A percentile compares a stretch with the other conserved stretches of the same genome.
Conservation (phyloP, 2,888 invertebrate species). For the Drosophila paranaensis region DNA sequence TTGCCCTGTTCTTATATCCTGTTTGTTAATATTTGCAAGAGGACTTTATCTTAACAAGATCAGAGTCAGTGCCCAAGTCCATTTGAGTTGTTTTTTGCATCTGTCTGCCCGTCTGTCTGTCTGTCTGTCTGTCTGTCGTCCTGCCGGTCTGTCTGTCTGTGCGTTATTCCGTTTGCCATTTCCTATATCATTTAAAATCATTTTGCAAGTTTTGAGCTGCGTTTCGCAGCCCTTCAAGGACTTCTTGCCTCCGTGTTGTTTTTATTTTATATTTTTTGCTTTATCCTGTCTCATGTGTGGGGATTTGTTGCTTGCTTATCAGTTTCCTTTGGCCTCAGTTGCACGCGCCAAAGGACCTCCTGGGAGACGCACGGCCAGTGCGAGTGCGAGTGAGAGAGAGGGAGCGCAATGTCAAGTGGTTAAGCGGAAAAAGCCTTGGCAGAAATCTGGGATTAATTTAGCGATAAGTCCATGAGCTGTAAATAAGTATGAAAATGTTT, state of each 20-base stretch:
- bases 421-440: slow-evolving; percentile 23
- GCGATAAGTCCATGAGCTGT: slow-evolving; percentile 35
- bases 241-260: not conserved
- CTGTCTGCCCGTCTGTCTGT: not conserved
- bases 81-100: slow-evolving; percentile 11
- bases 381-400: not conserved
- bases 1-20: slow-evolving; percentile 5
- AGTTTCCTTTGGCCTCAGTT: slow-evolving; percentile 38
- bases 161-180: slow-evolving; percentile 33
- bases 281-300: slow-evolving; percentile 44
- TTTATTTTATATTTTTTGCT: slow-evolving; percentile 21
- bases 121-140: not conserved
- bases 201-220: slow-evolving; percentile 66
- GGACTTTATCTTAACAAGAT: slow-evolving; percentile 68
- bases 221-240: slow-evolving; percentile 32
- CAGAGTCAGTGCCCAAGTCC: slow-evolving; percentile 30
- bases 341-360: slow-evolving; percentile 29
- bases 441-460: slow-evolving; percentile 33
- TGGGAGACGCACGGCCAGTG: not conserved
- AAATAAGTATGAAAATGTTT: slow-evolving; percentile 20
- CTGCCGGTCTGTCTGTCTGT: too few species aligned
- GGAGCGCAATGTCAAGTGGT: slow-evolving; percentile 40
- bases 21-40: slow-evolving; percentile 53
- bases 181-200: slow-evolving; percentile 64
- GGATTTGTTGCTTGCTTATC: slow-evolving; percentile 67